Base-by-base conservation (phyloP, 2,797 vertebrate genomes). In the Coracias cyanogaster region DNA sequence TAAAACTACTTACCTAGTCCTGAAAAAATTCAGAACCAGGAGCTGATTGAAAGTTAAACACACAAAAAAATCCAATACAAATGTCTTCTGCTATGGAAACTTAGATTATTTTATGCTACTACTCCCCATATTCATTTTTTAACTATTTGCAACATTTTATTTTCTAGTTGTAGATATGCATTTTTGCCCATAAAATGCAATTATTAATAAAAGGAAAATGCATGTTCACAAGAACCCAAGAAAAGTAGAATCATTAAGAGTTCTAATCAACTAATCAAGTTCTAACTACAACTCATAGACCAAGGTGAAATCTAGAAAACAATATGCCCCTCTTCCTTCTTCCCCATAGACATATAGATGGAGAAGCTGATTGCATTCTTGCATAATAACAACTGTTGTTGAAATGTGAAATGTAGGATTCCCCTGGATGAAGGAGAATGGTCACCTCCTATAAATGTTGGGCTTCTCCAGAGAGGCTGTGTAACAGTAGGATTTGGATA, bases 101-200 rank as follows among this genome's bases (percentile, higher is more conserved):
- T 8, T 0, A n/a, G 2, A 2, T 2, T 43, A 51, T 33, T 71
- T 74, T 35, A 41, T 39, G 55, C 5, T n/a, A 16, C 0, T 35
- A 15, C 4, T 15, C 1, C 5, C 15, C 10, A 7, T 46, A 6
- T 31, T 55, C 16, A 3, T 0, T 9, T 48, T 85, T 43, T 52
- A 49, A 41, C 4, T 48, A 4, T 31, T 67, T 67, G 10, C 1
- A 79, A 20, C 9, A 15, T 46, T 52, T 55, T 66, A 3, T 69
- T 90, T 85, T 55, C n/a, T 51, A 28, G 6, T 31, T 84, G 7
- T 3, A 66, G 19, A 29, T 29, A 55, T 12, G 2, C 1, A 3
- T 48, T 77, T 49, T 45, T 6, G 3, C 4, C 5, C 6, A 18
- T 39, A 58, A 62, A 49, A 37, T 26, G 12, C 19, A 51, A 41